Conservation (phyloP, 2,113 vertebrate species). For the Podiceps cristatus region DNA sequence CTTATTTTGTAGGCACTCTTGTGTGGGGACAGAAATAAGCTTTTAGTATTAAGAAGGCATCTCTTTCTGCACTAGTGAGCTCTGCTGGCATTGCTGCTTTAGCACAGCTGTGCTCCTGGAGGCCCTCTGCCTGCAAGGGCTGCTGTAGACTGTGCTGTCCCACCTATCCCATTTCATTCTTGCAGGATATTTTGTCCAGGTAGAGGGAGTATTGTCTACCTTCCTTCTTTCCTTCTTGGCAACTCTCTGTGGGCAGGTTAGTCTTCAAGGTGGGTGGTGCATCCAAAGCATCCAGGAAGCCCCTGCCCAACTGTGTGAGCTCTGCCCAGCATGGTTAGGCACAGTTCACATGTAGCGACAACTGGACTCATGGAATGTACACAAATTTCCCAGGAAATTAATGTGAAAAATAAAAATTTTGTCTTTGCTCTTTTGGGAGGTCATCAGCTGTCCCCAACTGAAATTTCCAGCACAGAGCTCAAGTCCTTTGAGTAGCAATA, state of each 20-base stretch:
- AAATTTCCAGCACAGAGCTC: background rate
- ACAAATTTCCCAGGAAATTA: background rate
- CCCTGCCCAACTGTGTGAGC: too few species aligned
- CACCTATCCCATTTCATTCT: too few species aligned
- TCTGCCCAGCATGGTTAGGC: background rate
- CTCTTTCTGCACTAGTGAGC: background rate
- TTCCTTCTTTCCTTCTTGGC: background rate
- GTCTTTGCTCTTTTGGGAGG: background rate
- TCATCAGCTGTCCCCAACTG: background rate
- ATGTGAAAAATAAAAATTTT: background rate
- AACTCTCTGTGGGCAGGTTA: background rate
- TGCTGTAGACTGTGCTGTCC: background rate
- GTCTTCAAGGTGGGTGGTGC: background rate
- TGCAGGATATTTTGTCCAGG: background rate
- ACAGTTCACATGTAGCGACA: rapidly evolving
- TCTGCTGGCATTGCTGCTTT: too few species aligned
- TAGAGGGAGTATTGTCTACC: too few species aligned
- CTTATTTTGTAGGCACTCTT: background rate
- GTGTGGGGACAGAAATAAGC: background rate
- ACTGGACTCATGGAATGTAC: background rate
- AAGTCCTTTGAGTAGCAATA: background rate
- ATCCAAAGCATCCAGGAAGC: background rate
- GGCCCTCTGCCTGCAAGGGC: background rate
- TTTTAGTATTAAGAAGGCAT: background rate
- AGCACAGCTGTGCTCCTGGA: too few species aligned